These are phyloP conservation scores for Eulemur rubriventer DNA, from an alignment of 2,797 vertebrate genomes.

Conservation along the genomic window DNA sequence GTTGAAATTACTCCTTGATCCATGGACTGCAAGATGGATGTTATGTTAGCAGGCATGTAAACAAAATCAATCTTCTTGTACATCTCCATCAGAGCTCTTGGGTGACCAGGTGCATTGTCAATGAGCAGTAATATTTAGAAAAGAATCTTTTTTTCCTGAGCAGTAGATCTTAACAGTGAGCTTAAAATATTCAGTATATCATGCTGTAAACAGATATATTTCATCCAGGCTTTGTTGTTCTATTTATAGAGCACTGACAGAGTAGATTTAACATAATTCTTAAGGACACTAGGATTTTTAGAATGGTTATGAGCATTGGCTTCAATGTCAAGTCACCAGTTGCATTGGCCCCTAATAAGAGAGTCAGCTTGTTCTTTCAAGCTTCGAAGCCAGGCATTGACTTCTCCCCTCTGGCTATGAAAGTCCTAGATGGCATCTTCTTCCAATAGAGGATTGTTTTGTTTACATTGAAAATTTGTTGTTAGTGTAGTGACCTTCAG, in stretches of 20 bases:
- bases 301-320: neutral
- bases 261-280: neutral
- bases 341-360: neutral
- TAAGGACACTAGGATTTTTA: neutral
- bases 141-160: neutral
- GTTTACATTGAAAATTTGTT: neutral
- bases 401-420: neutral
- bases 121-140: neutral
- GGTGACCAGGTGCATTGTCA: neutral
- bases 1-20: neutral
- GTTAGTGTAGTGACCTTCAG: neutral
- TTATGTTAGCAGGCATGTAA: neutral
- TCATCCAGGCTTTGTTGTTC: neutral
- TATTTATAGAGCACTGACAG: neutral
- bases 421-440: neutral
- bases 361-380: neutral
- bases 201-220: neutral
- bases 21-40: neutral
- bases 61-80: neutral
- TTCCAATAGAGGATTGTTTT: neutral
- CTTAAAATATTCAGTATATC: neutral
- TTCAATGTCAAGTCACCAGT: neutral
- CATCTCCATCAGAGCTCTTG: neutral
- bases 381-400: neutral
- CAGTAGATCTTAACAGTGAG: neutral